phyloP scores from a whole-genome alignment of 2,888 invertebrate genomes.

The Macrophya annulata region DNA sequence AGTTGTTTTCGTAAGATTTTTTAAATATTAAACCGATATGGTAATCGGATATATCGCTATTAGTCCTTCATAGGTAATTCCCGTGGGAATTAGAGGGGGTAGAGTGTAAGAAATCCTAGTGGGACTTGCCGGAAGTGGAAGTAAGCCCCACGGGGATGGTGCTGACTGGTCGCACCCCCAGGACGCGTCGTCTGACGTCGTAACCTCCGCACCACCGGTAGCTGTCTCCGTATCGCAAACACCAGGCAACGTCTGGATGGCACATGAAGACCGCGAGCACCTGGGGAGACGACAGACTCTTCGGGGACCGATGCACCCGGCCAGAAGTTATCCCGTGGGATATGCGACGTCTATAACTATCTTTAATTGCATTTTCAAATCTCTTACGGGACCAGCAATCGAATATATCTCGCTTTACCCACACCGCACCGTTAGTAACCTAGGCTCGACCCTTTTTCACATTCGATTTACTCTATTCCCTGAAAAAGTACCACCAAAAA shows the following conservation, averaged over 20 bases:
- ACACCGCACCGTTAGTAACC: neutral
- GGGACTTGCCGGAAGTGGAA: constrained; percentile 71
- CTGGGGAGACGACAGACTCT: constrained; percentile 15
- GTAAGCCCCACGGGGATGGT: constrained; percentile 74
- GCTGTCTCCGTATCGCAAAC: constrained; percentile 51
- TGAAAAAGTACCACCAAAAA: neutral
- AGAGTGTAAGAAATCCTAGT: constrained; percentile 67
- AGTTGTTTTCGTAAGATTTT: neutral
- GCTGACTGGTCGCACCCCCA: constrained; percentile 73
- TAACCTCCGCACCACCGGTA: constrained; percentile 59
- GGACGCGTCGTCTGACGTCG: constrained; percentile 66
- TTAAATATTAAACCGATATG: constrained; percentile 15
- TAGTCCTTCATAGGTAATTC: constrained; percentile 76
- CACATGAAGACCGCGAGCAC: constrained; percentile 25
- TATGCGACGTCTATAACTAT: neutral
- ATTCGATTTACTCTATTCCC: neutral
- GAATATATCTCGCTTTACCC: neutral
- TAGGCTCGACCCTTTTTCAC: neutral
- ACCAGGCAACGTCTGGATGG: constrained; percentile 39
- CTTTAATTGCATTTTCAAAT: constrained; percentile 32
- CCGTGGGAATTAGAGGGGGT: constrained; percentile 76
- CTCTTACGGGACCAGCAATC: constrained; percentile 6
- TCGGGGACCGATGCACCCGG: constrained; percentile 43
- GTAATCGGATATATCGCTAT: constrained; percentile 64
- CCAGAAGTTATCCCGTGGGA: neutral